These are phyloP conservation scores for Aphis craccivora DNA, from an alignment of 1,140 invertebrate genomes.

Conservation along the genomic window DNA sequence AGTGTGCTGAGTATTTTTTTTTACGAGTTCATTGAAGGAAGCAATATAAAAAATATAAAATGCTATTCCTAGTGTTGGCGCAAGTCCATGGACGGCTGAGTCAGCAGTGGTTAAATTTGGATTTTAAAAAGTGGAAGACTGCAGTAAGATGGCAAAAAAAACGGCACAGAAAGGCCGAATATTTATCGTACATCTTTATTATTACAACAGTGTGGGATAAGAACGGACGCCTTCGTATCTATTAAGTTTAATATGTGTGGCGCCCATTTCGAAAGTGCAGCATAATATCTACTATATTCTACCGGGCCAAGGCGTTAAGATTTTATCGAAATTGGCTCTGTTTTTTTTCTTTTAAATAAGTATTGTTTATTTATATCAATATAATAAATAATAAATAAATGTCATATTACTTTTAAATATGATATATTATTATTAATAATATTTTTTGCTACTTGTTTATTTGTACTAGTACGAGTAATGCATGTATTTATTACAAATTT, in stretches of 20 bases:
- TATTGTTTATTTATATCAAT: slow-evolving; percentile 6
- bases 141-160: slow-evolving; percentile 20
- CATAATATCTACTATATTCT: neutral
- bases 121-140: slow-evolving; percentile 49
- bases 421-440: neutral
- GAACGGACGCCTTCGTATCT: neutral
- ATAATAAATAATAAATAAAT: neutral
- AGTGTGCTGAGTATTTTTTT: slow-evolving; percentile 27
- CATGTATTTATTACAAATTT: neutral
- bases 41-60: slow-evolving; percentile 39
- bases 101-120: slow-evolving; percentile 52
- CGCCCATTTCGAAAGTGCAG: neutral
- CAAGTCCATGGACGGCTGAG: slow-evolving; percentile 31
- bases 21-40: slow-evolving; percentile 49
- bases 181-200: slow-evolving; percentile 24
- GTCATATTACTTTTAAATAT: neutral
- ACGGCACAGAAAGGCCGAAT: slow-evolving; percentile 41
- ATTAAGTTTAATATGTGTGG: neutral
- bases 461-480: neutral
- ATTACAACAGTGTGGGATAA: slow-evolving; percentile 7
- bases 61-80: slow-evolving; percentile 54
- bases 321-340: neutral
- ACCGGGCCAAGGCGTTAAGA: neutral
- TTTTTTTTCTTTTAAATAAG: neutral
- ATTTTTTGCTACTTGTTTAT: neutral